Percentiles rank a stretch among this genome's conserved stretches.
These are phyloP conservation scores for Dascillus cervinus DNA, from an alignment of 2,888 invertebrate species.

Conservation along the genomic window DNA sequence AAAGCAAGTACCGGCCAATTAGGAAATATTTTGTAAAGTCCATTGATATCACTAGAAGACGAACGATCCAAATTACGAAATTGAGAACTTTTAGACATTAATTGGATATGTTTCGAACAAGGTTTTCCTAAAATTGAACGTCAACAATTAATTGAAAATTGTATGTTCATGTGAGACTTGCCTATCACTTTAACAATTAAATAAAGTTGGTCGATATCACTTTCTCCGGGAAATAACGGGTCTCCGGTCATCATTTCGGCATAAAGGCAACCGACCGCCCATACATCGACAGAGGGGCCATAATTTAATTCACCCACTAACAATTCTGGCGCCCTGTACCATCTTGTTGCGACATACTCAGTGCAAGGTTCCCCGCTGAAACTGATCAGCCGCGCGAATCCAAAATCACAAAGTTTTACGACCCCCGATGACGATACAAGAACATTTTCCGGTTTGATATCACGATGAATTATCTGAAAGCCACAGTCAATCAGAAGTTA, in stretches of 20 bases:
- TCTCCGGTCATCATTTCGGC: slow-evolving; percentile 83
- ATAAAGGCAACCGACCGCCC: slow-evolving; percentile 80
- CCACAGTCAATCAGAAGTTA: slow-evolving; percentile 17
- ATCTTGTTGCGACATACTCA: slow-evolving; percentile 84
- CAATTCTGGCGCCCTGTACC: slow-evolving; percentile 84
- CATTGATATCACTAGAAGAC: slow-evolving; percentile 23
- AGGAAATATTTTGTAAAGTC: slow-evolving; percentile 39
- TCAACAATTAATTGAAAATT: neutral
- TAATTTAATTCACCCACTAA: slow-evolving; percentile 72
- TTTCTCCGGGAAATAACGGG: slow-evolving; percentile 81
- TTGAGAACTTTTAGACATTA: slow-evolving; percentile 42
- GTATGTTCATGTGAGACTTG: slow-evolving; percentile 31
- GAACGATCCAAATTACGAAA: slow-evolving; percentile 39
- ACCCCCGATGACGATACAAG: slow-evolving; percentile 72
- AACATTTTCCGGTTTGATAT: slow-evolving; percentile 86
- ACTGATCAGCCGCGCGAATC: slow-evolving; percentile 71
- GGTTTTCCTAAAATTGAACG: slow-evolving; percentile 38
- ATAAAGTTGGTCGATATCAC: slow-evolving; percentile 82
- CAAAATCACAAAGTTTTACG: slow-evolving; percentile 86
- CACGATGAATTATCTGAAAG: slow-evolving; percentile 83
- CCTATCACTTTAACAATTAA: slow-evolving; percentile 74
- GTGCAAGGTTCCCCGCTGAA: slow-evolving; percentile 72
- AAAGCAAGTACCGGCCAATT: slow-evolving; percentile 40
- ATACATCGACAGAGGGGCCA: slow-evolving; percentile 72
- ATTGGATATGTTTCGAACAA: slow-evolving; percentile 41